Evolutionary conservation across 2,113 vertebrate genomes (phyloP).

Genomic region (Bathybates hornii): DNA sequence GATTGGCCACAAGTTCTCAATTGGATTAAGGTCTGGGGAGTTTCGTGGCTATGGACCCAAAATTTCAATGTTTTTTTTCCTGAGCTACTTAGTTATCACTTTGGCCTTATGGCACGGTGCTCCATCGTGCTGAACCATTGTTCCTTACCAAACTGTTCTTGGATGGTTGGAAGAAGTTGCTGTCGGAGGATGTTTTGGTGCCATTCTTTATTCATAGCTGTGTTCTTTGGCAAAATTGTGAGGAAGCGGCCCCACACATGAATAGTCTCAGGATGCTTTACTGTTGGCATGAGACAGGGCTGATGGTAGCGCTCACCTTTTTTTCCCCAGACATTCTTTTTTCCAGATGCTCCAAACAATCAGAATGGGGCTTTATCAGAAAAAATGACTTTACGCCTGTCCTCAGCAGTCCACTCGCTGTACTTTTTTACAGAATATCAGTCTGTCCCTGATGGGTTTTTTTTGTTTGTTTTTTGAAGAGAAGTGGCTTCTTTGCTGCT

Average conservation of each 20-base stretch:
- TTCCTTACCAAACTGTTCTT: not conserved
- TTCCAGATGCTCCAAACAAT: not conserved
- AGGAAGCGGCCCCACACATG: not conserved
- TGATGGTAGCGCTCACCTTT: not conserved
- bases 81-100: not conserved
- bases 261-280: not conserved
- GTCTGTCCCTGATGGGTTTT: not conserved
- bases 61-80: not conserved
- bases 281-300: not conserved
- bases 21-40: not conserved
- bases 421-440: not conserved
- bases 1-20: not conserved
- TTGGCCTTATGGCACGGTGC: not conserved
- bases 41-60: not conserved
- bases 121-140: not conserved
- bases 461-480: not conserved
- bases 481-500: not conserved
- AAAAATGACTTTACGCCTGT: not conserved
- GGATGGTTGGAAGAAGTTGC: not conserved
- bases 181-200: not conserved
- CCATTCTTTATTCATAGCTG: not conserved
- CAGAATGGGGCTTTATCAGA: not conserved
- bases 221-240: not conserved
- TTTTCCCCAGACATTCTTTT: rapidly evolving
- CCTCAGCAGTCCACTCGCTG: not conserved